A percentile compares a stretch with the other conserved stretches of the same genome.
These are phyloP conservation scores for Drosophila fuyamai DNA, from an alignment of 1,140 invertebrate species.

Conservation along the genomic window DNA sequence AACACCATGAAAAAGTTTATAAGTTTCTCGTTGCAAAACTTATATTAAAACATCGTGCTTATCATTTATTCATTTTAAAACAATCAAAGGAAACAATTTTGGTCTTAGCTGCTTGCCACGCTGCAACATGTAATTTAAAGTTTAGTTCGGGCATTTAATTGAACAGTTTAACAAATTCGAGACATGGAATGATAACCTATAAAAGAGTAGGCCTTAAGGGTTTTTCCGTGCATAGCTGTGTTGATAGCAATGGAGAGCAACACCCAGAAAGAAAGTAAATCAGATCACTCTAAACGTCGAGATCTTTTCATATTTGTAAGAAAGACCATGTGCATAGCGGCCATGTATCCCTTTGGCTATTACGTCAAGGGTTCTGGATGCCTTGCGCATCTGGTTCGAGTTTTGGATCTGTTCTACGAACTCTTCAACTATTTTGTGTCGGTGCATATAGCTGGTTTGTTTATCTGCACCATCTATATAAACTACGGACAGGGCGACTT, in stretches of 20 bases:
- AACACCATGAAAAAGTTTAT: not conserved
- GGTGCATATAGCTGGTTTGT: constrained; percentile 62
- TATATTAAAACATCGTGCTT: not conserved
- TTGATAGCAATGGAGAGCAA: not conserved
- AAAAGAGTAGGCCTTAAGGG: constrained; percentile 1
- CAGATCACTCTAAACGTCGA: constrained; percentile 28
- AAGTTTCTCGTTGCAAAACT: not conserved
- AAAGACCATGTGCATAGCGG: constrained; percentile 54
- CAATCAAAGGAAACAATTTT: not conserved
- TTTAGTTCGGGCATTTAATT: constrained; percentile 25
- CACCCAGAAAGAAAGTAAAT: not conserved
- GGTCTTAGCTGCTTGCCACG: not conserved
- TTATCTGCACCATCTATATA: constrained; percentile 66
- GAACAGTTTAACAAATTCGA: not conserved
- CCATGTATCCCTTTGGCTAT: constrained; percentile 64
- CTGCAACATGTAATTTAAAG: constrained; percentile 31
- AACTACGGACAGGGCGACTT: constrained; percentile 66
- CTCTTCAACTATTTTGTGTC: constrained; percentile 68
- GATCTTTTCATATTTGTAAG: constrained; percentile 73
- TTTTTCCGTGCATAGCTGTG: no score
- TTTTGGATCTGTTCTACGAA: constrained; percentile 54
- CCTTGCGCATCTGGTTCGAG: constrained; percentile 20
- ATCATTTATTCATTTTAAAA: constrained; percentile 53
- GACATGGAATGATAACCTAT: constrained; percentile 1
- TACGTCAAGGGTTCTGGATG: constrained; percentile 10